These are phyloP conservation scores for Dryococelus australis DNA, from an alignment of 2,888 invertebrate species.

Conservation along the genomic window DNA sequence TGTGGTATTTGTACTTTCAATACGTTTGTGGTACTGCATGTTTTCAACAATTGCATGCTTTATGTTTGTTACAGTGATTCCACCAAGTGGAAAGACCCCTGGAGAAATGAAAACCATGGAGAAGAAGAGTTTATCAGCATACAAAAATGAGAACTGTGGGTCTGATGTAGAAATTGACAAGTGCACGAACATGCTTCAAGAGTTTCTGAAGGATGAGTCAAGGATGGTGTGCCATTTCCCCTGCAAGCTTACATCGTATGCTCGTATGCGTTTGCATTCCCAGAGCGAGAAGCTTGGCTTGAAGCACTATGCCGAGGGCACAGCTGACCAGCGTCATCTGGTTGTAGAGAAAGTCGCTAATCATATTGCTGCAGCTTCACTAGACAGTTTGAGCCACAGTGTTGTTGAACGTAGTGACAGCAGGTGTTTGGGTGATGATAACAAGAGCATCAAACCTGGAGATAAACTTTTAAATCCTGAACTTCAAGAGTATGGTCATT, in stretches of 20 bases:
- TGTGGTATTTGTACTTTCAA: no score
- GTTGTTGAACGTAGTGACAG: conserved; percentile 28
- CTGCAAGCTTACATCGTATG: neutral
- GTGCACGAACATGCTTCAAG: neutral
- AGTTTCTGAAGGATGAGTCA: neutral
- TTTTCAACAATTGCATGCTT: neutral
- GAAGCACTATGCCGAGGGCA: neutral
- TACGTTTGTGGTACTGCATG: no score
- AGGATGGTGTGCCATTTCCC: neutral
- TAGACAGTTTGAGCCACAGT: neutral
- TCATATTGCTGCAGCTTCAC: neutral
- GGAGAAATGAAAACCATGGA: neutral
- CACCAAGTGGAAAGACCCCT: neutral
- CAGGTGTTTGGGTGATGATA: neutral
- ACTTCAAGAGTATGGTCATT: conserved; percentile 4
- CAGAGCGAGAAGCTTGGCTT: neutral
- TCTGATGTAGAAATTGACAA: neutral
- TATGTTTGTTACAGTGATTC: neutral
- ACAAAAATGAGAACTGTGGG: neutral
- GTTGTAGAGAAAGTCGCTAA: neutral
- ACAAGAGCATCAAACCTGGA: conserved; percentile 41
- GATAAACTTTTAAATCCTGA: conserved; percentile 25
- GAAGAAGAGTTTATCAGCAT: neutral
- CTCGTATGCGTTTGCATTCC: neutral
- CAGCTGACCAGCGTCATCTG: neutral